phyloP scores from a whole-genome alignment of 2,888 invertebrate species.

The Monoplex corrugatus region DNA sequence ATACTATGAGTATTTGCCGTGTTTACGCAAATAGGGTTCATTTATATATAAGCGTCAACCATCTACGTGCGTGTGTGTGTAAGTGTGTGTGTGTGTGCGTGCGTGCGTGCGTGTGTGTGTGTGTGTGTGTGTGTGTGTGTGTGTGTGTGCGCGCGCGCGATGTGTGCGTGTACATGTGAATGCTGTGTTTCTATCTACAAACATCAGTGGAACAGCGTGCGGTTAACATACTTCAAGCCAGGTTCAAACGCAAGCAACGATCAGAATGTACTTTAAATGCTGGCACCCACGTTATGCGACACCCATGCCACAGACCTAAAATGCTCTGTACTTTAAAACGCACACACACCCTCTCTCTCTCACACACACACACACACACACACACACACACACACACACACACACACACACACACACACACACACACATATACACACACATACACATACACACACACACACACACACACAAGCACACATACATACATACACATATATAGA shows the following conservation, averaged over 20 bases:
- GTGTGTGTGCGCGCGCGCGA: too few relatives aligned
- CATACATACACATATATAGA: too few relatives aligned
- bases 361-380: slow-evolving; percentile 6
- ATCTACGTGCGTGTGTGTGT: neutral
- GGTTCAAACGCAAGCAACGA: neutral
- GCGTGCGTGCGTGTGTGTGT: slow-evolving; percentile 5
- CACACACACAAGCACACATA: neutral
- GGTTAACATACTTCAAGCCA: neutral
- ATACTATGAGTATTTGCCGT: neutral
- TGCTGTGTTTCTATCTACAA: neutral
- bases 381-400: slow-evolving; percentile 16
- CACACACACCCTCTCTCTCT: neutral
- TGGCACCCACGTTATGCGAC: too few relatives aligned
- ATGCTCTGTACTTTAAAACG: neutral
- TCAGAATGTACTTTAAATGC: too few relatives aligned
- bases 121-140: slow-evolving; percentile 9
- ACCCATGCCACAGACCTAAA: neutral
- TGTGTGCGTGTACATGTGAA: neutral
- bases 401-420: slow-evolving; percentile 14
- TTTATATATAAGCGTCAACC: too few relatives aligned
- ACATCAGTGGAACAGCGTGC: neutral
- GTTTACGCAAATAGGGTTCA: neutral
- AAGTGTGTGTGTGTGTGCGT: neutral
- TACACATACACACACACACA: neutral
- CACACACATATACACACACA: neutral